These are phyloP conservation scores for Vanacampus margaritifer DNA, from an alignment of 2,113 vertebrate species.

Conservation along the genomic window DNA sequence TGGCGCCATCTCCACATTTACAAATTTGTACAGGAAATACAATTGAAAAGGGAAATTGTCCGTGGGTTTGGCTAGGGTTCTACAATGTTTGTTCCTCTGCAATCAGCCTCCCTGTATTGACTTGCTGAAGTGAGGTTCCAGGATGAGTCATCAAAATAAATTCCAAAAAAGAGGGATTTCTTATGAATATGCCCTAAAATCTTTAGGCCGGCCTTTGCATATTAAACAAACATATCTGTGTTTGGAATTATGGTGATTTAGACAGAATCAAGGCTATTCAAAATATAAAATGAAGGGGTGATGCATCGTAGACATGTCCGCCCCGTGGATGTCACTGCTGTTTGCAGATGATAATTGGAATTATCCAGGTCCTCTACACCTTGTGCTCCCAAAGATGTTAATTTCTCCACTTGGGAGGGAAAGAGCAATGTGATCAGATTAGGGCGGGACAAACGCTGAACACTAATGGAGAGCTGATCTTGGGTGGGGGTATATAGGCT, in stretches of 20 bases:
- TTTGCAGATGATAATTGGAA: conserved; percentile 72
- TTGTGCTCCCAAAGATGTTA: conserved; percentile 16
- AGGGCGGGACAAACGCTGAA: conserved; percentile 13
- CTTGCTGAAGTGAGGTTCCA: conserved; percentile 6
- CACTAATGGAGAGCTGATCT: background rate
- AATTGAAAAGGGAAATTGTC: conserved; percentile 11
- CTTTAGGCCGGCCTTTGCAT: background rate
- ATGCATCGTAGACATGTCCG: conserved; percentile 2
- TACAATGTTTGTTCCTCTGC: conserved; percentile 33
- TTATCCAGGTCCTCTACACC: conserved; percentile 22
- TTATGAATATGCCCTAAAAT: background rate
- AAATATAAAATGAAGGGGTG: background rate
- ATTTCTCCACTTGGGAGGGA: conserved; percentile 32
- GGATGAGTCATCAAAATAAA: conserved; percentile 10
- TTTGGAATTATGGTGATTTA: background rate
- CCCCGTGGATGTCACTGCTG: conserved; percentile 27
- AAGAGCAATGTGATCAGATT: conserved; percentile 33
- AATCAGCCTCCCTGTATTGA: background rate
- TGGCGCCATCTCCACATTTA: background rate
- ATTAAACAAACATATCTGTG: background rate
- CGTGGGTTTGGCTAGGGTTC: conserved; percentile 9
- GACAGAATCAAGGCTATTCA: background rate
- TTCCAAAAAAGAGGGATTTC: conserved; percentile 9
- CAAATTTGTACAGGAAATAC: conserved; percentile 15
- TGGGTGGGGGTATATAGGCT: conserved; percentile 7